phyloP scores from a whole-genome alignment of 2,113 vertebrate species.

The Sterrhoptilus dennistouni region DNA sequence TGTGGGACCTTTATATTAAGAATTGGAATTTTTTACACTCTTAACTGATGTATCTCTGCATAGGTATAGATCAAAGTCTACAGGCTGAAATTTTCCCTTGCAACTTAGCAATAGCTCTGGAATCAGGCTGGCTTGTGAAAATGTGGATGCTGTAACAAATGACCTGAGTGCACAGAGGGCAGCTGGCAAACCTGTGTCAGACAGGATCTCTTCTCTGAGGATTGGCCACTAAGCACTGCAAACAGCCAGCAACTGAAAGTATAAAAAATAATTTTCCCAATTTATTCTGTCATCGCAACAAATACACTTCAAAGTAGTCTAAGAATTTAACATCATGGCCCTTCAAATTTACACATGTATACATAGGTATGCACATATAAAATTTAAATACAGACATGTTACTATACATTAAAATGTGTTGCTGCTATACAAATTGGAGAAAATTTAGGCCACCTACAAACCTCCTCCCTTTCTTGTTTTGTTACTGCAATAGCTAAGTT shows the following conservation, averaged over 20 bases:
- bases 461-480: neutral
- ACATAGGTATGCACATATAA: neutral
- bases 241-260: neutral
- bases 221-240: neutral
- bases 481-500: neutral
- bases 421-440: neutral
- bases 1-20: neutral
- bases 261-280: neutral
- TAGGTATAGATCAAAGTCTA: neutral
- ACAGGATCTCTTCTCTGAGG: neutral
- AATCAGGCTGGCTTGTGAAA: neutral
- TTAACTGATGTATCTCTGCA: neutral
- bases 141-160: neutral
- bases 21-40: neutral
- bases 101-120: neutral
- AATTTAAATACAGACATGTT: neutral
- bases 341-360: neutral
- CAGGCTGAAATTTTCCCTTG: neutral
- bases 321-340: neutral
- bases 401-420: neutral
- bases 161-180: rapidly evolving
- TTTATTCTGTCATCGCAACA: neutral
- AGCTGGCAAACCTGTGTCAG: neutral
- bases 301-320: neutral
- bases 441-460: neutral